These are phyloP conservation scores for Apodemus agrarius DNA, from an alignment of 2,797 vertebrate species.

Conservation along the genomic window DNA sequence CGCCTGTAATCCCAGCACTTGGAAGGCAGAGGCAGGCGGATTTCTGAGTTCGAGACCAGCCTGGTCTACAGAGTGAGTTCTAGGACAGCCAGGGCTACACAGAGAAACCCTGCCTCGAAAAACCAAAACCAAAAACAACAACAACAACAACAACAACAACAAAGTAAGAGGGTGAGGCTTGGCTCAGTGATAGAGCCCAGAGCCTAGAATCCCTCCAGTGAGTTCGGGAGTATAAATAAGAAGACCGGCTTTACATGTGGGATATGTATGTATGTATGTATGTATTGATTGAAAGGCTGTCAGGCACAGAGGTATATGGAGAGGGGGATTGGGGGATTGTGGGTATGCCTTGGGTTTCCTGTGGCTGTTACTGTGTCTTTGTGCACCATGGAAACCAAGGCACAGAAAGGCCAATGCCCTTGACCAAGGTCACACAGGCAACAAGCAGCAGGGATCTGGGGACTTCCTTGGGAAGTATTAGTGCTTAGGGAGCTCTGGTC, in stretches of 20 bases:
- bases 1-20: too few relatives aligned
- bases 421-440: constrained; percentile 27
- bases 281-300: not conserved
- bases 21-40: too few relatives aligned
- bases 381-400: not conserved
- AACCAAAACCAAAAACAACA: too few relatives aligned
- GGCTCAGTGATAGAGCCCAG: not conserved
- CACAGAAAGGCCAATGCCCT: not conserved
- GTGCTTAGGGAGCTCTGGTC: not conserved
- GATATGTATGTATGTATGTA: not conserved
- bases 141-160: too few relatives aligned
- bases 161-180: not conserved
- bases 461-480: not conserved
- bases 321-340: accelerated
- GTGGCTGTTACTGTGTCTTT: not conserved
- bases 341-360: accelerated
- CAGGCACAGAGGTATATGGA: not conserved
- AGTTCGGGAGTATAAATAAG: not conserved
- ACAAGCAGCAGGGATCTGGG: not conserved
- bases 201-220: not conserved
- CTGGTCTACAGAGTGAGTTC: too few relatives aligned
- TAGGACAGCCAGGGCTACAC: too few relatives aligned
- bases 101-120: too few relatives aligned
- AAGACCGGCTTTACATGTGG: not conserved
- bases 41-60: too few relatives aligned